Evolutionary conservation across 2,797 vertebrate species (phyloP), one percentile per base, ranked within the genome.

Genomic region (Sebastes dallii): DNA sequence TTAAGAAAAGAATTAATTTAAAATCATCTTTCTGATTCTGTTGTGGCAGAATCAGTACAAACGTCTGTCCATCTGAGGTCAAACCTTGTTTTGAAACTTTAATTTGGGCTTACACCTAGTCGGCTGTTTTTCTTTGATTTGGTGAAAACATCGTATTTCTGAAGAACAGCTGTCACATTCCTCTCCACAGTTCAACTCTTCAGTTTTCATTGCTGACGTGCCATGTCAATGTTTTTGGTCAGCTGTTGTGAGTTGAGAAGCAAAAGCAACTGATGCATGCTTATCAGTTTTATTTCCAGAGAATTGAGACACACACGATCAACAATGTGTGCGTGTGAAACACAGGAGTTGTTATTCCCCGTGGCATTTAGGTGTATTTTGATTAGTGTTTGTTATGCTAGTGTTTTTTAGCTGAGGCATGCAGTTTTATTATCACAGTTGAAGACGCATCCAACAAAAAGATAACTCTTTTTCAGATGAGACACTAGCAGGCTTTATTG

Each of bases 311-410:
- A 3, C 14, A 8, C 12, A 46, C 7, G 42, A 16, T 3, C 7
- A 18, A 8, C 34, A 8, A 11, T 0, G 6, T 10, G 4, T 14
- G 20, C 25, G 12, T 58, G 10, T 30, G 58, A 59, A 59, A 4
- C 27, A 8, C 27, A 22, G 1, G 20, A 11, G 56, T 27, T 1
- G 4, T 58, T 39, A 39, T 39, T 39, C 0, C 5, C 16, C 3
- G n/a, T 56, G 11, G 0, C 0, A 25, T 13, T 6, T 3, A 12
- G 10, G 5, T 56, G 22, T 24, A 22, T 56, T 56, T 24, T 24
- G 22, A 56, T 56, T 56, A 24, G 11, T 56, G 24, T 56, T 39
- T 39, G 36, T 39, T 13, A 39, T 14, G 0, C 36, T 14, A 0
- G 13, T 39, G 12, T 39, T 39, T 0, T 39, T 39, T 0, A 46